Percentiles rank a stretch among this genome's conserved stretches.
phyloP scores from a whole-genome alignment of 1,140 invertebrate species.

The Ceratitis capitata region DNA sequence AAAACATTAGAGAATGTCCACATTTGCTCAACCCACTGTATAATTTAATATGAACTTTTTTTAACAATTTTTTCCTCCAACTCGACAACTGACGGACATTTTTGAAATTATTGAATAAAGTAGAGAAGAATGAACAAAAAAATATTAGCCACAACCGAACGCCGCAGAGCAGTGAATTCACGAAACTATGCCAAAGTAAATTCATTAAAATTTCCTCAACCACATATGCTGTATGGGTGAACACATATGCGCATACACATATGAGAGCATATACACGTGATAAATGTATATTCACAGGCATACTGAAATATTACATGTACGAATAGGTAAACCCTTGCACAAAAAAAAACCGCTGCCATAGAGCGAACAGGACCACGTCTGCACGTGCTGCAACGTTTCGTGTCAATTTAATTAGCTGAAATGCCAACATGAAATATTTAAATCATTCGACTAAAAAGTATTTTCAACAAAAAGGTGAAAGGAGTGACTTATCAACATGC shows the following conservation, averaged over 20 bases:
- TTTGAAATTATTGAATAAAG: too few species aligned
- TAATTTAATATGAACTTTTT: too few species aligned
- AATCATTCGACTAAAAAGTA: constrained; percentile 28
- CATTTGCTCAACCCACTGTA: too few species aligned
- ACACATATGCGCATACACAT: neutral
- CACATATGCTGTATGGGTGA: neutral
- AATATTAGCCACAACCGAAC: neutral
- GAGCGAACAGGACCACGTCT: neutral
- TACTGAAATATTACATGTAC: too few species aligned
- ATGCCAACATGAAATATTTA: constrained; percentile 37
- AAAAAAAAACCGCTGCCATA: neutral
- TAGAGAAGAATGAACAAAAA: too few species aligned
- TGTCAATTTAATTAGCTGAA: constrained; percentile 38
- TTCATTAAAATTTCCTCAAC: constrained; percentile 30
- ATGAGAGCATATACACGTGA: neutral
- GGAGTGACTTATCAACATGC: neutral
- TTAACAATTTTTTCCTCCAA: too few species aligned
- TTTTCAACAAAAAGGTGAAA: neutral
- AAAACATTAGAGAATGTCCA: too few species aligned
- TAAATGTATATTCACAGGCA: neutral
- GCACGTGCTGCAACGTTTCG: neutral
- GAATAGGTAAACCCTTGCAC: neutral
- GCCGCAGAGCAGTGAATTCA: neutral
- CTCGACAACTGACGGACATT: too few species aligned
- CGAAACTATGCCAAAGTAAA: constrained; percentile 34